Evolutionary conservation across 1,140 invertebrate genomes (phyloP), one percentile per base, ranked within the genome.

Genomic region (Brachionus plicatilis): DNA sequence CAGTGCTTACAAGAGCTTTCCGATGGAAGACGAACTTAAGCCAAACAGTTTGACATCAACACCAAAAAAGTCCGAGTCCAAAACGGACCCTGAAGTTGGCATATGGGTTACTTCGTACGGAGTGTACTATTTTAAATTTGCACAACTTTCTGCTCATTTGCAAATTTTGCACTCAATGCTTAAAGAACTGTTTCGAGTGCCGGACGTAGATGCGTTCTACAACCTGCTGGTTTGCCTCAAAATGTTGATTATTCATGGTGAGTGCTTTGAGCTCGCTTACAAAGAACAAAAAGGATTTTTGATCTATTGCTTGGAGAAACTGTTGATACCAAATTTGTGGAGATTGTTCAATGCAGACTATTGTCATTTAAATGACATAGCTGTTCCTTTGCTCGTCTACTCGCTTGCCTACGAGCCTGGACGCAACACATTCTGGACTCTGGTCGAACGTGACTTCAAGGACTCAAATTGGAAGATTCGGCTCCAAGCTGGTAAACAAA

Each of bases 221-320:
- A 96, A 97, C 87, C 92, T 98, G 88, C 90, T 99, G 43, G 93
- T 95, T 87, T 97, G 95, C 87, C 90, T 99, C 1, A 95, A 97
- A 88, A 93, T 96, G 56, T 91, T 99, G 86, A 94, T 95, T 82
- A 91, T 99, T 1, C 95, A 99, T 88, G 95, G 95, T 3, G 96
- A 99, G 89, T 95, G 95, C 7, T 91, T 99, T 65, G 93, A 93
- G 33, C 94, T 93, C 86, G 94, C 95, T 0, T 92, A 94, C 0
- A 93, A 93, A 86, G 95, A 98, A 87, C 94, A 97, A 87, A 92
- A 94, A 86, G 95, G 95, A 66, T 99, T 98, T 91, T 93, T 99
- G 80, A 95, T 97, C 84, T 98, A 96, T 95, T 96, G 94, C 86
- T 96, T 99, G 89, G 95, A 98, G 90, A 97, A 97, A 90, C 90